phyloP scores from a whole-genome alignment of 2,888 invertebrate genomes.

The Rhaphigaster nebulosa region DNA sequence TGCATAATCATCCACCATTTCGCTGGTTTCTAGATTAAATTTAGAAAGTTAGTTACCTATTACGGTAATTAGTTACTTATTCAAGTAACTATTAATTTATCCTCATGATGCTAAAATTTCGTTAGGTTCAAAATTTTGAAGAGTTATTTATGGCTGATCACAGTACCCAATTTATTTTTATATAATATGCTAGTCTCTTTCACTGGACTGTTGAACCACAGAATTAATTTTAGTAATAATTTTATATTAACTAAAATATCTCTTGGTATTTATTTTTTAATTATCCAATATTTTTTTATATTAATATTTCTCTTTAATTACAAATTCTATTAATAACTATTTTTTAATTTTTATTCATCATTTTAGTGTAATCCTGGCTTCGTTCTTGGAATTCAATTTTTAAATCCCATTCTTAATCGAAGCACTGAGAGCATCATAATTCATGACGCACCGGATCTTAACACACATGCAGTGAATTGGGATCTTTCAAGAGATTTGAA shows the following conservation, averaged over 20 bases:
- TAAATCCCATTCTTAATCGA: slow-evolving; percentile 91
- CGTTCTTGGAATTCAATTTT: slow-evolving; percentile 88
- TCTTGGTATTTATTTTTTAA: neutral
- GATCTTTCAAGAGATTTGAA: slow-evolving; percentile 85
- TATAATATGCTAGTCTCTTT: too few relatives aligned
- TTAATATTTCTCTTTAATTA: neutral
- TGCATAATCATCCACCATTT: neutral
- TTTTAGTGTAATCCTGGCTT: slow-evolving; percentile 81
- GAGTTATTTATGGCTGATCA: too few relatives aligned
- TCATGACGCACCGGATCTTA: slow-evolving; percentile 75
- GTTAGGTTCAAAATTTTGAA: too few relatives aligned
- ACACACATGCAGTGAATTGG: slow-evolving; percentile 75
- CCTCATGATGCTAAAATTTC: too few relatives aligned
- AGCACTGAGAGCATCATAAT: slow-evolving; percentile 88
- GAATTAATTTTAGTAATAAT: too few relatives aligned
- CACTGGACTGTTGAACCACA: too few relatives aligned
- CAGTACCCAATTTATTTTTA: too few relatives aligned
- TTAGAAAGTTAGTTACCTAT: neutral
- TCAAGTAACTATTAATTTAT: too few relatives aligned
- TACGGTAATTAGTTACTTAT: too few relatives aligned
- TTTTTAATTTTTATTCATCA: slow-evolving; percentile 50
- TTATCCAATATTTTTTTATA: neutral
- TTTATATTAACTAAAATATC: too few relatives aligned
- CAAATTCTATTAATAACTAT: neutral
- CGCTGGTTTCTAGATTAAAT: neutral